These are phyloP conservation scores for Julus scandinavius DNA, from an alignment of 2,888 invertebrate species.

Conservation along the genomic window DNA sequence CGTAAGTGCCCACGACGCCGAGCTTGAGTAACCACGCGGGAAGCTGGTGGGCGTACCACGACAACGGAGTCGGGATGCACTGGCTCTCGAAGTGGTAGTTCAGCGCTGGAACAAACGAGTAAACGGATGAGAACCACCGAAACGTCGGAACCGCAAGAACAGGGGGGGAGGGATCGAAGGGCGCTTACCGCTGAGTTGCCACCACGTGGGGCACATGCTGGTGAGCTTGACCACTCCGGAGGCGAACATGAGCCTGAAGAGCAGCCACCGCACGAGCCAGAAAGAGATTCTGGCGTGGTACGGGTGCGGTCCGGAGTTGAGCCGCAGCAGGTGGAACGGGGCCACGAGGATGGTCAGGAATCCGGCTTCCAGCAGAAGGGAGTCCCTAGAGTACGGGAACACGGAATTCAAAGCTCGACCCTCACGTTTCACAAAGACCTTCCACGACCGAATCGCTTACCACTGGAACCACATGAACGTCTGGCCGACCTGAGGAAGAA, in stretches of 20 bases:
- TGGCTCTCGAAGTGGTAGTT: conserved; percentile 78
- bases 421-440: no score
- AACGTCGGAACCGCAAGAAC: no score
- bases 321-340: conserved; percentile 68
- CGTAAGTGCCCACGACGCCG: conserved; percentile 72
- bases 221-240: conserved; percentile 78
- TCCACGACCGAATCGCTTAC: no score
- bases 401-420: no score
- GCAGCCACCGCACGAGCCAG: conserved; percentile 78
- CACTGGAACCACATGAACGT: conserved; percentile 80
- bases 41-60: conserved; percentile 79
- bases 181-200: conserved; percentile 77
- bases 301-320: conserved; percentile 55
- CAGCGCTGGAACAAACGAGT: conserved; percentile 72
- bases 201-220: conserved; percentile 80
- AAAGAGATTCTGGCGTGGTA: conserved; percentile 70
- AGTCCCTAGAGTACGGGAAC: conserved; percentile 72
- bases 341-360: conserved; percentile 77
- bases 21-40: conserved; percentile 75
- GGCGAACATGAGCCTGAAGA: conserved; percentile 78
- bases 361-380: conserved; percentile 78
- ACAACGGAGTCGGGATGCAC: conserved; percentile 77
- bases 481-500: conserved; percentile 72
- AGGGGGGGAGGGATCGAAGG: no score
- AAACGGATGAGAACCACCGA: no score